Percentiles rank a stretch among this genome's conserved stretches.
These are phyloP conservation scores for Labeo calbasu DNA, from an alignment of 2,797 vertebrate species.

Conservation along the genomic window DNA sequence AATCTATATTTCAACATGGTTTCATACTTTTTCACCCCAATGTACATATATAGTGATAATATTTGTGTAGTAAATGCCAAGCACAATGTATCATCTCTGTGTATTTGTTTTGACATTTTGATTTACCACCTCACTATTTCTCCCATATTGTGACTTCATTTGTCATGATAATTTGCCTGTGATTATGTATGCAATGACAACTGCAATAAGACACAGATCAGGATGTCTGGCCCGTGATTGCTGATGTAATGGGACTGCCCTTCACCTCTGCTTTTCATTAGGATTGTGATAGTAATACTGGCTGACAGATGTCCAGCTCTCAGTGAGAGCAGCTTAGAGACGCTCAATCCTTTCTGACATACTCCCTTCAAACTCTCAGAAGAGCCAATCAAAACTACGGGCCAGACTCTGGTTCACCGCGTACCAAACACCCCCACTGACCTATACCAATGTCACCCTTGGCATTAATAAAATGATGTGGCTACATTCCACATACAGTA, in stretches of 20 bases:
- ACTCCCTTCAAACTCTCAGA: neutral
- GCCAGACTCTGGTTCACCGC: neutral
- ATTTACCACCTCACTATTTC: neutral
- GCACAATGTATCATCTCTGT: neutral
- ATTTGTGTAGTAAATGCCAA: neutral
- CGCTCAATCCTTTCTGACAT: conserved; percentile 29
- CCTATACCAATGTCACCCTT: neutral
- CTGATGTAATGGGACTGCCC: conserved; percentile 39
- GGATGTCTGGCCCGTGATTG: neutral
- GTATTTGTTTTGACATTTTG: neutral
- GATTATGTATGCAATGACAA: conserved; percentile 47
- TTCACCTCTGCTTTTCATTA: conserved; percentile 38
- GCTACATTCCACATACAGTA: conserved; percentile 20
- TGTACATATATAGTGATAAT: neutral
- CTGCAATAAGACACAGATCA: conserved; percentile 33
- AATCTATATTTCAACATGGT: neutral
- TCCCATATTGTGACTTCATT: neutral
- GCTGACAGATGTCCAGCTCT: conserved; percentile 34
- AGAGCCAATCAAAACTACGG: neutral
- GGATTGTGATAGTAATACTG: conserved; percentile 30
- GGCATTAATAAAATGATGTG: conserved; percentile 16
- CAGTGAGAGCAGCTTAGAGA: neutral
- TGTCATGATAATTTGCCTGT: neutral
- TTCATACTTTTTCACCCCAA: neutral
- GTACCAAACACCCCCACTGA: neutral